Evolutionary conservation across 2,888 invertebrate species (phyloP).

Genomic region (Xylophagus ater): DNA sequence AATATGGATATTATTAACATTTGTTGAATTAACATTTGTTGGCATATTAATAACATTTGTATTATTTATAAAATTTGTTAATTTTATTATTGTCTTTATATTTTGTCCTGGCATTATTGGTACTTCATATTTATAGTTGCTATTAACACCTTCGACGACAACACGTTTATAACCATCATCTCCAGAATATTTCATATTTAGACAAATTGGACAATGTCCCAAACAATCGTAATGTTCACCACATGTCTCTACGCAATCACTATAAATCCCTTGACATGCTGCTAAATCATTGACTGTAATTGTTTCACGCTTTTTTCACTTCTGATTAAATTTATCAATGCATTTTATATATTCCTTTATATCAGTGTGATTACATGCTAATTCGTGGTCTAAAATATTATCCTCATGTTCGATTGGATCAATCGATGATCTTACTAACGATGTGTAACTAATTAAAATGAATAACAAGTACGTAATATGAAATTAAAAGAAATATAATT

Average conservation of each 20-base stretch:
- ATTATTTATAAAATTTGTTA: conserved; percentile 17
- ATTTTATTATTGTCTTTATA: conserved; percentile 17
- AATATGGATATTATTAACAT: conserved; percentile 27
- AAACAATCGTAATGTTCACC: conserved; percentile 1
- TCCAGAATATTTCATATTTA: conserved; percentile 5
- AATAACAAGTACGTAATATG: no score
- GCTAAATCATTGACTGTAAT: conserved; percentile 6
- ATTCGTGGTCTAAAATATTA: no score
- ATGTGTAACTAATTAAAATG: no score
- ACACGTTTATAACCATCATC: conserved; percentile 6
- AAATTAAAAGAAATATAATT: no score
- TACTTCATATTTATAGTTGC: conserved; percentile 6
- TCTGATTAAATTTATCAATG: conserved; percentile 6
- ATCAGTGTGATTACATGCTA: conserved; percentile 7
- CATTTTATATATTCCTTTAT: conserved; percentile 4
- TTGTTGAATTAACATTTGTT: conserved; percentile 16
- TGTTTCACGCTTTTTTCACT: conserved; percentile 6
- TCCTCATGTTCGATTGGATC: no score
- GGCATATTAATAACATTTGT: conserved; percentile 17
- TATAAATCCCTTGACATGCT: conserved; percentile 2
- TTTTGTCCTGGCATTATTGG: conserved; percentile 12
- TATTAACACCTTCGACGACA: conserved; percentile 13
- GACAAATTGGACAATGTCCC: conserved; percentile 14
- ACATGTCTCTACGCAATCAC: conserved; percentile 4
- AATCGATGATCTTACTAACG: no score